Base-by-base conservation (phyloP, 2,888 invertebrate genomes). In the Epistrophe eligans region DNA sequence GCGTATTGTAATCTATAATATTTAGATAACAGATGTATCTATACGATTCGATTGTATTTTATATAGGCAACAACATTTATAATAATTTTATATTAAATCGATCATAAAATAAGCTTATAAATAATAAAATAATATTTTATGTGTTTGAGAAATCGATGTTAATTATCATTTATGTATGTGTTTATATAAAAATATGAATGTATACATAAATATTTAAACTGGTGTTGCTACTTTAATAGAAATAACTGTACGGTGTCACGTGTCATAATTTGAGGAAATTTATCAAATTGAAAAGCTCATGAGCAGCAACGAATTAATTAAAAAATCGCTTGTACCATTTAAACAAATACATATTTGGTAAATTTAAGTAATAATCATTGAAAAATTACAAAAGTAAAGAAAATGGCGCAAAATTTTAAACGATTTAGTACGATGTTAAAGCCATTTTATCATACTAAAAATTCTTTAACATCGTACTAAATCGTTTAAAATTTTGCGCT, bases 1-100 rank as follows among this genome's bases (percentile, higher is more conserved):
- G 79, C 79, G 73, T 80, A 67, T 43, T 67, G 13, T 4, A 52
- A 28, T 70, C 67, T 70, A 38, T 24, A 48, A 10, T 19, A n/a
- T 57, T 64, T 40, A 72, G 71, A 43, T 28, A 45, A 40, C 0
- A 43, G n/a, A 28, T 2, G n/a, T 8, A 50, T 17, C 4, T 15
- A 15, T 38, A 13, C 19, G 4, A 35, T 35, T 11, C 15, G 11
- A 11, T 17, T 50, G 0, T 13, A 17, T 52, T n/a, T 66, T 38
- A 38, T 15, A 5, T 2, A 66, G 0, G 0, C 15, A 40, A 6
- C 9, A 15, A 66, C 6, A 48, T 28, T 10, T 35, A 13, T 19
- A 13, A 13, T 9, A 35, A 35, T 35, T 35, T 9, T 35, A 35
- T 35, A 35, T 48, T 60, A 24, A 43, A 24, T 52, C 38, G 19